Base-by-base conservation (phyloP, 2,797 vertebrate species). In the Anabacerthia variegaticeps region DNA sequence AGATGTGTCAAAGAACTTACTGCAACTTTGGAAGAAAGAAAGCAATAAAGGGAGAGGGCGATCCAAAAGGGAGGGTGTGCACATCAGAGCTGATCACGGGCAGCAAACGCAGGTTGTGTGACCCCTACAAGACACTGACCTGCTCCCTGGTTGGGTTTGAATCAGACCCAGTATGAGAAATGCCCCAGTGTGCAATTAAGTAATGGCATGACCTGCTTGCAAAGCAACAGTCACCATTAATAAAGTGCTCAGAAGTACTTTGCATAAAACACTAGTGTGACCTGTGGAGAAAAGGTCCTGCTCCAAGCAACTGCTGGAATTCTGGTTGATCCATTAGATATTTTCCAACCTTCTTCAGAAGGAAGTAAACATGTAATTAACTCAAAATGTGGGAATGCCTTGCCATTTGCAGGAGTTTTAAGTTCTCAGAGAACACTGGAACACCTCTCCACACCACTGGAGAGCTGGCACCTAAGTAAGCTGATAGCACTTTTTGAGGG, bases 141-240 rank as follows among this genome's bases (percentile, higher is more conserved):
- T 77, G 54, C 23, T 81, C 87, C 56, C 39, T 17, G 46, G 18
- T 17, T 30, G 85, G 78, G 59, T 61, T 92, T 92, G 87, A 92
- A 92, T 65, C 89, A 93, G 71, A 43, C 28, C 37, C 44, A 20
- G 37, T 56, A 41, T 36, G 52, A 94, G 59, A 92, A 74, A 55
- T 32, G 74, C 89, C 85, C 85, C 55, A 34, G 74, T 37, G 75
- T 74, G 85, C 83, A 95, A 87, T 90, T 87, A 95, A 90, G 59
- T 51, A 85, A 92, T 37, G 54, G 52, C 39, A 56, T 61, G 89
- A 95, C 92, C 92, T 85, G 91, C 92, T 93, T 77, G 85, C 71
- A 88, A 91, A 92, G 80, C 77, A 94, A 59, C 59, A 76, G 67
- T 30, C 74, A n/a, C 67, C 67, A 44, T 65, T 56, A 96, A 86